These are phyloP conservation scores for Agrotis segetum DNA, from an alignment of 2,888 invertebrate genomes.

Conservation along the genomic window DNA sequence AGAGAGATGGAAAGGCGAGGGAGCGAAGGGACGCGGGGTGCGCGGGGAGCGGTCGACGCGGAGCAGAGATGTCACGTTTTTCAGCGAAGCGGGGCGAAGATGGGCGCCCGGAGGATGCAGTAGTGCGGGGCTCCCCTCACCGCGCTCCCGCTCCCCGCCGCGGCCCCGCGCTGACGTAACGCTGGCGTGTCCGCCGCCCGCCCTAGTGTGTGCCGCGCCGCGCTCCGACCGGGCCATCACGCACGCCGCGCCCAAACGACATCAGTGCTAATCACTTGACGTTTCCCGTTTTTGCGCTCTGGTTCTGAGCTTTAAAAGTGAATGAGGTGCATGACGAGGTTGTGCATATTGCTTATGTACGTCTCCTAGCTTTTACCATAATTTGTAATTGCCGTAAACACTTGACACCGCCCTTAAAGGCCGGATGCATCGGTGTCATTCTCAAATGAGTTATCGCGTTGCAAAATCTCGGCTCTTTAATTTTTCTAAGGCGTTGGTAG, in stretches of 20 bases:
- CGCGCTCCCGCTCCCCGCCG: constrained; percentile 73
- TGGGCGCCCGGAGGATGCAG: constrained; percentile 87
- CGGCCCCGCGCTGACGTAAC: constrained; percentile 89
- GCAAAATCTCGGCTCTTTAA: constrained; percentile 78
- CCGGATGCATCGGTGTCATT: constrained; percentile 87
- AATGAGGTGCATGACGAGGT: constrained; percentile 83
- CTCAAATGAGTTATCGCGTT: constrained; percentile 83
- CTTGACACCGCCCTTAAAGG: constrained; percentile 82
- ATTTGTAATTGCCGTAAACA: constrained; percentile 66
- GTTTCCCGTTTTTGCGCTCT: constrained; percentile 83
- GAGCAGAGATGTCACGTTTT: constrained; percentile 86
- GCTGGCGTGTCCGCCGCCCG: constrained; percentile 87
- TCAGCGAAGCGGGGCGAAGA: constrained; percentile 83
- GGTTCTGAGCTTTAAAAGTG: constrained; percentile 83
- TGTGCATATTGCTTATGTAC: constrained; percentile 77
- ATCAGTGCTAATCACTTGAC: constrained; percentile 88
- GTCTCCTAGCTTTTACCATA: constrained; percentile 64
- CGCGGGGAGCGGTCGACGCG: constrained; percentile 69
- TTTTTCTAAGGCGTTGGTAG: constrained; percentile 62
- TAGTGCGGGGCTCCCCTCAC: constrained; percentile 82
- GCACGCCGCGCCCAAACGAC: constrained; percentile 83
- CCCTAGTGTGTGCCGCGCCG: constrained; percentile 90
- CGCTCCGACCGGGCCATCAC: constrained; percentile 84
- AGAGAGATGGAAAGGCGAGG: constrained; percentile 64
- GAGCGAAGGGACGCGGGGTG: constrained; percentile 56